phyloP scores from a whole-genome alignment of 2,888 invertebrate genomes.

The Lamellibrachia satsuma region DNA sequence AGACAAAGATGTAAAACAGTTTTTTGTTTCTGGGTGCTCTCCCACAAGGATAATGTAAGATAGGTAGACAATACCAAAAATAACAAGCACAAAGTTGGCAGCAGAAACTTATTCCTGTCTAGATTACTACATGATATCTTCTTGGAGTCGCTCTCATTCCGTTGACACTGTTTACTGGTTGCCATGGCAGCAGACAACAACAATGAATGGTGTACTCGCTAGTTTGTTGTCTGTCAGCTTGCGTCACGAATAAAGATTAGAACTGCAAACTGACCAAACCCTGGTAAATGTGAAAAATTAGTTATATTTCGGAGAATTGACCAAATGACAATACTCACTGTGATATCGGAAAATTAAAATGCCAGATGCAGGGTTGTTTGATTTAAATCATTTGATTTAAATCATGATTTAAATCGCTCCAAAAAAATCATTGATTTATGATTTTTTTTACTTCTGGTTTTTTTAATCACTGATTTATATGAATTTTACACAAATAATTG shows the following conservation, averaged over 20 bases:
- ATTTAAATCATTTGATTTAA: too few relatives aligned
- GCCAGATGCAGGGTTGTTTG: background rate
- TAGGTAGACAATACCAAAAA: background rate
- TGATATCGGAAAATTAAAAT: background rate
- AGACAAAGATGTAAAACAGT: too few relatives aligned
- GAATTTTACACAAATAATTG: too few relatives aligned
- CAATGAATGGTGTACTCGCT: background rate
- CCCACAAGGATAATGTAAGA: background rate
- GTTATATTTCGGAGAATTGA: background rate
- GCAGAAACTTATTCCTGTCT: too few relatives aligned
- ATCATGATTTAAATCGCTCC: too few relatives aligned
- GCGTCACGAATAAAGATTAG: background rate
- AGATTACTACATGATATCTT: too few relatives aligned
- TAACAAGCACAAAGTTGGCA: background rate
- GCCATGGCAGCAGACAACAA: slow-evolving; percentile 12
- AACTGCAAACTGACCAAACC: background rate
- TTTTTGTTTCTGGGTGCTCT: background rate
- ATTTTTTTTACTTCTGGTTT: too few relatives aligned
- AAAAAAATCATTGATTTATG: too few relatives aligned
- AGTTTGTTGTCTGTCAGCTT: background rate
- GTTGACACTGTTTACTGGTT: background rate
- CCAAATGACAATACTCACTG: background rate
- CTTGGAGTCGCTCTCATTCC: too few relatives aligned
- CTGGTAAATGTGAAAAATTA: background rate
- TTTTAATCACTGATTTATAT: too few relatives aligned